Evolutionary conservation across 1,140 invertebrate species (phyloP), one percentile per base, ranked within the genome.

Genomic region (Zeugodacus cucurbitae): DNA sequence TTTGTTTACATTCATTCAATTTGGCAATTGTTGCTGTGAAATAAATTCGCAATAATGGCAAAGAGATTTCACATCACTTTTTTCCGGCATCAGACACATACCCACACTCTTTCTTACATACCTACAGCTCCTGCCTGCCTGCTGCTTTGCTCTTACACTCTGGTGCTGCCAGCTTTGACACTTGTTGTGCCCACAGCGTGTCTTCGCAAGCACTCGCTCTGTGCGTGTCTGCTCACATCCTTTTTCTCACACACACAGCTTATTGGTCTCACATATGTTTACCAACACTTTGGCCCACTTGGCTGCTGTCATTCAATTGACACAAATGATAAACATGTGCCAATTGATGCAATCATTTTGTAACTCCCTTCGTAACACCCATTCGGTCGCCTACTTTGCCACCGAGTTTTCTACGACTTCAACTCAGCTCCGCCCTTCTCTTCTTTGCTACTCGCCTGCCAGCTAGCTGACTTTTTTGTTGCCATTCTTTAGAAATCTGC

Each of bases 301-400:
- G 74, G 41, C 74, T 48, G 41, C n/a, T 82, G 74, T 82, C n/a
- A 82, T 48, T 82, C 74, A 82, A 82, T 82, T 82, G 74, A 82
- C 74, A 82, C 74, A 82, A 82, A 82, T 82, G 74, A 82, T 48
- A 82, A 82, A 82, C 74, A 82, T 82, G 74, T 82, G 74, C 74
- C 74, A 82, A 82, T 82, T 82, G 74, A 82, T 82, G 74, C 74
- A 82, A 82, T 82, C 74, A 82, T 82, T 82, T 82, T 48, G 74
- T 48, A 48, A 22, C 74, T 82, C 74, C 74, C 41, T 11, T 11
- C 44, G 3, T 37, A 29, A 26, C 74, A 41, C 74, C 74, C 70
- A 74, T 3, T 34, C 17, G 14, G 14, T 82, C 74, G 74, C 37
- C 20, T 10, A 29, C 32, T 29, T 67, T 32, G 0, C 29, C 3